Base-by-base conservation (phyloP, 2,113 vertebrate genomes). In the Sardina pilchardus region DNA sequence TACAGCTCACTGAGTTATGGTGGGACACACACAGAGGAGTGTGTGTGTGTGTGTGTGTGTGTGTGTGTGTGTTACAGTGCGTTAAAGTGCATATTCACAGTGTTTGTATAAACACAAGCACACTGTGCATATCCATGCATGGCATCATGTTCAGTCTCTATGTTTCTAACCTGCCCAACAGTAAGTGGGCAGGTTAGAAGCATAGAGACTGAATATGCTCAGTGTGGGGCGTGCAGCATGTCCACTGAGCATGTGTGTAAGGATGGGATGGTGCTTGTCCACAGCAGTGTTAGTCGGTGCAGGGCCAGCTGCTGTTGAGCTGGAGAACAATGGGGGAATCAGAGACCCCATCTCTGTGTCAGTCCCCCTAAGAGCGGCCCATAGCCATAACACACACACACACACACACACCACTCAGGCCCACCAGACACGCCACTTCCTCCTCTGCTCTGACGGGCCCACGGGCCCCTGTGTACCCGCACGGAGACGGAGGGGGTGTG, bases 401-500 rank as follows among this genome's bases (percentile, higher is more conserved):
- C 53, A 42, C 50, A 83, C 75, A 42, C 50, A 83, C 81, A 44
- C 36, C 1, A 63, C 50, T 63, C 19, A 78, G 48, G 75, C 48
- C 45, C 78, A 43, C 59, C 47, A 36, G 71, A 36, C 30, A 34
- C 34, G 30, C 0, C 48, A 59, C 87, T 75, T 42, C 67, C 48
- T 81, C 85, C 93, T 92, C 53, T 24, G 34, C 21, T 16, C 14
- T 5, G 71, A 78, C 2, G 71, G 26, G 14, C 71, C 71, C 71
- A 34, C 71, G 10, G 63, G n/a, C 14, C 71, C 39, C 3, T 78
- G 26, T 34, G 71, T 30, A 71, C 12, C 10, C 26, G 4, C 4
- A 17, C 10, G 21, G 14, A 75, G 30, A 36, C 10, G 26, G 67
- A 12, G 59, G 24, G n/a, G 21, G n/a, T n/a, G n/a, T n/a, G n/a